Evolutionary conservation across 2,888 invertebrate genomes (phyloP), one percentile per base, ranked within the genome.

Genomic region (Thymelicus acteon): DNA sequence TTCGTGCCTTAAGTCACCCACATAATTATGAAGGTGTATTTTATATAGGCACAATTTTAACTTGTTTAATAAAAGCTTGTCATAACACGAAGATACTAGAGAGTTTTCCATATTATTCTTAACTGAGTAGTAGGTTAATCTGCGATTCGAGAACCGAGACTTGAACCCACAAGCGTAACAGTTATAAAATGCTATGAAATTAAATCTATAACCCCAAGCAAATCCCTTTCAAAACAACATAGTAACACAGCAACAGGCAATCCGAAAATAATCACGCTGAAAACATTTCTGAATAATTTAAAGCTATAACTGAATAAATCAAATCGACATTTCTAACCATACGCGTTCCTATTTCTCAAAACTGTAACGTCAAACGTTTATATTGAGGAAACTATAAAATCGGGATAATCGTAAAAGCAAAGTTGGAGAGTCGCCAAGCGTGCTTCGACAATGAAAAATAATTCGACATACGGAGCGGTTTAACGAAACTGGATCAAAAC

Each of bases 321-420:
- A 73, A 73, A 75, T 74, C 74, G 71, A 64, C 71, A 68, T 72
- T 69, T 71, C 73, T 74, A 77, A 75, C 73, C 72, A 76, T 75
- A 70, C 72, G 72, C 73, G 75, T 75, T 74, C 72, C 72, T 75
- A 76, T 76, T 79, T 76, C 75, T 72, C 76, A 75, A 76, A 75
- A 76, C 73, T 82, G 85, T 83, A 85, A 85, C 89, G 87, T 86
- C 88, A 86, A 87, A 85, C 84, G 84, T 86, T 90, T 92, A 90
- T 89, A 88, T 90, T 85, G 88, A 91, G 92, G 91, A 92, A 93
- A 90, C 91, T 85, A 90, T 92, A 92, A 93, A 89, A 89, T 84
- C 78, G 83, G 88, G 88, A 88, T 92, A 90, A 92, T 91, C 91
- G 87, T 93, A 91, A 93, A 93, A 91, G 89, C 89, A 77, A 83